A percentile compares a stretch with the other conserved stretches of the same genome.
Evolutionary conservation across 2,113 vertebrate species (phyloP).

Genomic region (Zeus faber): DNA sequence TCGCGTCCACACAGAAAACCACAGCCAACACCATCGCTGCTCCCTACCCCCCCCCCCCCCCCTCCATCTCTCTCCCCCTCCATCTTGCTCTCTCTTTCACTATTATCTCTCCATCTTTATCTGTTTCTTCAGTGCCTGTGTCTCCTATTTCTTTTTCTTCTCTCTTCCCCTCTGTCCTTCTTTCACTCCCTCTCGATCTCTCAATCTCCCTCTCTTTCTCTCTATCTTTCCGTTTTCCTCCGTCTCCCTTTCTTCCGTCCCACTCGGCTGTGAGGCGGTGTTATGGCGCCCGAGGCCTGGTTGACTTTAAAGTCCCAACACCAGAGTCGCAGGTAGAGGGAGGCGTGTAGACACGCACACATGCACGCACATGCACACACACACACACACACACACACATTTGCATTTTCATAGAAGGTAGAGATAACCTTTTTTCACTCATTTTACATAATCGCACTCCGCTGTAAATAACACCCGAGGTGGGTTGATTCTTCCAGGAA

Average conservation of each 20-base stretch:
- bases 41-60: neutral
- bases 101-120: neutral
- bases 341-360: neutral
- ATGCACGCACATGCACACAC: too few relatives aligned
- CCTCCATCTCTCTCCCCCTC: too few relatives aligned
- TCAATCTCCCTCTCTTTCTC: conserved; percentile 5
- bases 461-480: too few relatives aligned
- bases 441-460: conserved; percentile 27
- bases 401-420: conserved; percentile 3
- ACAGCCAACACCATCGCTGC: too few relatives aligned
- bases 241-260: too few relatives aligned
- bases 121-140: neutral
- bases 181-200: neutral
- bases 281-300: neutral
- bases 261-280: too few relatives aligned
- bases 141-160: neutral
- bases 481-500: conserved; percentile 18
- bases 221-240: too few relatives aligned
- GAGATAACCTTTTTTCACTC: conserved; percentile 26
- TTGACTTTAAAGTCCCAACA: neutral
- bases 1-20: too few relatives aligned
- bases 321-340: neutral
- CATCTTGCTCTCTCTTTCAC: neutral
- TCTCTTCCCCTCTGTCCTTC: conserved; percentile 1
- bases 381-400: too few relatives aligned